Base-by-base conservation (phyloP, 2,888 invertebrate species). In the Stenchaetothrips biformis region DNA sequence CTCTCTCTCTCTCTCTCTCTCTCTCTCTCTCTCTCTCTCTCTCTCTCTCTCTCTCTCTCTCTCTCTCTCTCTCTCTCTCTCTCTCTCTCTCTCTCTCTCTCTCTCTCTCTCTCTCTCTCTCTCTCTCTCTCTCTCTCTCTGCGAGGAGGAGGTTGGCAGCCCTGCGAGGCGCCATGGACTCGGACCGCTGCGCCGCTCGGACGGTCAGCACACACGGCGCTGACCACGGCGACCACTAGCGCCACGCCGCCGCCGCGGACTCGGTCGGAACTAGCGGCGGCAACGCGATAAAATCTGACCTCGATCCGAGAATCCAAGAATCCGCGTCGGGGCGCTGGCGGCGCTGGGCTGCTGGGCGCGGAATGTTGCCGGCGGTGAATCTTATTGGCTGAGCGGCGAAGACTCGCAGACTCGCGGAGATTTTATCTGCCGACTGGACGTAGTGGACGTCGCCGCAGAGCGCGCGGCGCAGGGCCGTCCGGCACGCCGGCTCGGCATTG, bases 281-380 rank as follows among this genome's bases (percentile, higher is more conserved):
- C 25, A 25, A 37, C 37, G 37, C 37, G 37, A 21, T 21, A 21
- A 74, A 21, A n/a, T 74, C 67, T 74, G 67, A 74, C 67, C 67
- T 74, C 67, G 67, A 74, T 74, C 67, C 67, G 9, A 18, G 37
- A 37, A 37, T 37, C 37, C 37, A 37, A 37, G 37, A 37, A 37
- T 4, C 37, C 37, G 37, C 1, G 37, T 37, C 37, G 37, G 37
- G 4, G 37, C 37, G 37, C 37, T 37, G 37, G 37, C 37, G 37
- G 37, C 37, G 37, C 37, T 37, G 37, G 37, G 2, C 37, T 1
- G 37, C 37, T 1, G 37, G 37, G 37, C 37, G 37, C 37, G 37
- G 67, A 25, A 74, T 74, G 67, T 74, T 74, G 67, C 67, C 67
- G 59, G 67, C 67, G 67, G 67, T 74, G 67, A 74, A 74, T 74